These are phyloP conservation scores for Amblyopsis hoosieri DNA, from an alignment of 2,797 vertebrate genomes.

Conservation along the genomic window DNA sequence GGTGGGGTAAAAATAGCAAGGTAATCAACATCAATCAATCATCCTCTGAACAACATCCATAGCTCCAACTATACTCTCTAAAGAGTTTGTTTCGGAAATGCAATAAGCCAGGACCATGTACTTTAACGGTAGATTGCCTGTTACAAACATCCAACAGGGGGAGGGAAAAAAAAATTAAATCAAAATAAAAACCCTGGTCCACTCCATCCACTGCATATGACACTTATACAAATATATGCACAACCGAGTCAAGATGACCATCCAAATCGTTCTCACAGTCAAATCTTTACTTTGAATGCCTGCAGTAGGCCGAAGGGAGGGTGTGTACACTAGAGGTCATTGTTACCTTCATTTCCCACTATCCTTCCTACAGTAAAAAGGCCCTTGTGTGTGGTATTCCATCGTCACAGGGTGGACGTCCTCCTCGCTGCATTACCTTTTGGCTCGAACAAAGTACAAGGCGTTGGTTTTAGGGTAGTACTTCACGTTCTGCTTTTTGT, in stretches of 20 bases:
- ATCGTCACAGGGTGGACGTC: constrained; percentile 46
- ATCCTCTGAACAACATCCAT: constrained; percentile 2
- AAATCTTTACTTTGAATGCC: constrained; percentile 52
- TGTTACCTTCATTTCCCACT: too few species aligned
- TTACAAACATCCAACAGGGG: too few species aligned
- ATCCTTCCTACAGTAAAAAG: constrained; percentile 53
- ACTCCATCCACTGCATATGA: too few species aligned
- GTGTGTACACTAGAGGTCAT: neutral
- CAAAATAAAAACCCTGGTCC: too few species aligned
- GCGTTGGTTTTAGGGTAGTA: constrained; percentile 99
- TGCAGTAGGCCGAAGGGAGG: constrained; percentile 63
- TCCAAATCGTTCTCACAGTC: too few species aligned
- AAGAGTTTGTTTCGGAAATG: constrained; percentile 38
- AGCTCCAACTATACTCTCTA: constrained; percentile 33
- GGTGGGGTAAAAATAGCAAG: constrained; percentile 69
- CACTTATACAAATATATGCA: too few species aligned
- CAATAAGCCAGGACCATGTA: too few species aligned
- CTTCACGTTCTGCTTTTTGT: constrained; percentile 99
- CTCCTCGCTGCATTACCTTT: constrained; percentile 86
- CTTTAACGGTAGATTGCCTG: too few species aligned
- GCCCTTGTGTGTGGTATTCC: constrained; percentile 74
- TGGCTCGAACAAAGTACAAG: constrained; percentile 99
- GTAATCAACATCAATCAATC: constrained; percentile 45
- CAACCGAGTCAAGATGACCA: too few species aligned
- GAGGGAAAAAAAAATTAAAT: too few species aligned